Percentiles rank a stretch among this genome's conserved stretches.
Conservation (phyloP, 2,888 invertebrate species). For the Eupithecia centaureata region DNA sequence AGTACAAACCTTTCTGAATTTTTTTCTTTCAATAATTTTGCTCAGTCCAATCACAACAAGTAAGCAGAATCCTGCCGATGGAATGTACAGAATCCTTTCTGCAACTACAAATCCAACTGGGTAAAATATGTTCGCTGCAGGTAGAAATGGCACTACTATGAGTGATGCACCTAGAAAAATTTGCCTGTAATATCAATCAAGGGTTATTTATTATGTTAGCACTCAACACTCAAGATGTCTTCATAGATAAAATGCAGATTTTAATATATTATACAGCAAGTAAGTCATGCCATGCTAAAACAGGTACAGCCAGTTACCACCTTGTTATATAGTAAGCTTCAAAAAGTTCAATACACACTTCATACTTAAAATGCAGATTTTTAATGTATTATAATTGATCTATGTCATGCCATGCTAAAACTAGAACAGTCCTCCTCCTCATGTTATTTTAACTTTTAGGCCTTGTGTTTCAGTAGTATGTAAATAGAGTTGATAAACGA, state of each 20-base stretch:
- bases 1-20: conserved; percentile 53
- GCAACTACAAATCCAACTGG: conserved; percentile 96
- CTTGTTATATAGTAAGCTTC: conserved; percentile 46
- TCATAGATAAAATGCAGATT: neutral
- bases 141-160: conserved; percentile 90
- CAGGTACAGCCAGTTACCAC: conserved; percentile 55
- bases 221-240: neutral
- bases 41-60: conserved; percentile 86
- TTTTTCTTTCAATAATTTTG: conserved; percentile 49
- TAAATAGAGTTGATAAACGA: too few species aligned
- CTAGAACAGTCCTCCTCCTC: too few species aligned
- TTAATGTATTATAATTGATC: too few species aligned
- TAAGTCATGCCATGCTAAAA: neutral
- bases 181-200: conserved; percentile 70
- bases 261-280: neutral
- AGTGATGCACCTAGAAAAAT: conserved; percentile 84
- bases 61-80: conserved; percentile 91
- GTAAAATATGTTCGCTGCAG: conserved; percentile 92
- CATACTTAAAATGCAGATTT: too few species aligned
- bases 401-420: too few species aligned
- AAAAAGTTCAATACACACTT: too few species aligned
- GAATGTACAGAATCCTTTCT: conserved; percentile 92
- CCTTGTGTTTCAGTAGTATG: too few species aligned
- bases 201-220: neutral
- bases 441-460: conserved; percentile 43